phyloP scores from a whole-genome alignment of 2,888 invertebrate genomes.

The Hirtodrosophila alboralis region DNA sequence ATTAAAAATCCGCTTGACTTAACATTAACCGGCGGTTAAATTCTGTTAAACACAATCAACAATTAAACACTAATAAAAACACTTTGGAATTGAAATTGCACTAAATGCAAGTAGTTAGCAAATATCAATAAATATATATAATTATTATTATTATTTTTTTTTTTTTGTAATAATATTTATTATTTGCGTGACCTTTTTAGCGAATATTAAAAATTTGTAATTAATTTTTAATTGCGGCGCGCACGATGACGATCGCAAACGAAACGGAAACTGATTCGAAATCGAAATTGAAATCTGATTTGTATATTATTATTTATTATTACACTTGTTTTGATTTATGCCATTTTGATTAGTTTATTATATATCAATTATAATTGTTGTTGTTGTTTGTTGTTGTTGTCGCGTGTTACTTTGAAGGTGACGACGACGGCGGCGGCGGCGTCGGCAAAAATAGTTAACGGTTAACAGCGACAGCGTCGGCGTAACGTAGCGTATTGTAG shows the following conservation, averaged over 20 bases:
- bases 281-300: conserved; percentile 33
- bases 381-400: conserved; percentile 25
- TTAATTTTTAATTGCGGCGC: conserved; percentile 65
- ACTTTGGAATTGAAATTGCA: conserved; percentile 21
- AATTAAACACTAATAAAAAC: conserved; percentile 13
- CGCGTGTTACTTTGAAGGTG: conserved; percentile 37
- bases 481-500: conserved; percentile 13
- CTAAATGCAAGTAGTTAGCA: conserved; percentile 32
- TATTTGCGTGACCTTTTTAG: conserved; percentile 45
- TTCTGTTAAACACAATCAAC: conserved; percentile 30
- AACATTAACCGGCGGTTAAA: conserved; percentile 65
- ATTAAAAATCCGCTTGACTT: conserved; percentile 58
- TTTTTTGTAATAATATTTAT: conserved; percentile 49
- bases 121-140: conserved; percentile 56
- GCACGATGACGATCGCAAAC: conserved; percentile 50
- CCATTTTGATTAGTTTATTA: conserved; percentile 26
- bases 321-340: conserved; percentile 3
- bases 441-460: conserved; percentile 11
- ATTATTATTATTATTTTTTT: conserved; percentile 23
- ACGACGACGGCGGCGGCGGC: conserved; percentile 34
- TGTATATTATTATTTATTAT: too few relatives aligned
- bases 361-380: conserved; percentile 24
- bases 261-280: conserved; percentile 11
- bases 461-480: conserved; percentile 32
- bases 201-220: conserved; percentile 56